Conservation (phyloP, 2,797 vertebrate genomes). For the Geotrypetes seraphini region DNA sequence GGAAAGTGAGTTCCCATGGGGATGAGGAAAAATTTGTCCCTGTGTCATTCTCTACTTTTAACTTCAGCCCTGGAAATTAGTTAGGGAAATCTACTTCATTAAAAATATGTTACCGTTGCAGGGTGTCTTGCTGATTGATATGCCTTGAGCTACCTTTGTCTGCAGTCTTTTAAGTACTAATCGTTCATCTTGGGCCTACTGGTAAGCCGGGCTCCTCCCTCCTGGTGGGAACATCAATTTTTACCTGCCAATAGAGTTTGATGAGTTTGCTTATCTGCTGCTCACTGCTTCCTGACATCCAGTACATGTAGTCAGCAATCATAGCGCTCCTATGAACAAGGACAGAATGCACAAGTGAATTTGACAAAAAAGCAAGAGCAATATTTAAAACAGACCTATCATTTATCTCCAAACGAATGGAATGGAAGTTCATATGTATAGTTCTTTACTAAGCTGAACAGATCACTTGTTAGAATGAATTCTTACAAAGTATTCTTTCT, state of each 20-base stretch:
- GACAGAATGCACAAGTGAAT: conserved; percentile 33
- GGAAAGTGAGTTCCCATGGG: too few relatives aligned
- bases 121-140: conserved; percentile 61
- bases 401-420: too few relatives aligned
- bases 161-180: conserved; percentile 66
- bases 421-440: too few relatives aligned
- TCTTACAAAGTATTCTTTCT: too few relatives aligned
- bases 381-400: too few relatives aligned
- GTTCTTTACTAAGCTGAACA: too few relatives aligned
- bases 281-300: conserved; percentile 49
- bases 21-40: too few relatives aligned
- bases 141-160: conserved; percentile 52
- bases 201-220: conserved; percentile 36
- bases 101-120: conserved; percentile 40
- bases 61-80: conserved; percentile 51
- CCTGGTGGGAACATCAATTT: conserved; percentile 45
- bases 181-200: conserved; percentile 64
- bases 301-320: conserved; percentile 73
- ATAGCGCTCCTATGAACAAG: conserved; percentile 58
- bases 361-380: conserved; percentile 11
- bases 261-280: conserved; percentile 65
- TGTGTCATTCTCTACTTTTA: too few relatives aligned
- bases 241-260: conserved; percentile 86
- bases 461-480: too few relatives aligned
- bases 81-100: conserved; percentile 49